phyloP scores from a whole-genome alignment of 2,888 invertebrate genomes.

The Lithophane ornitopus region DNA sequence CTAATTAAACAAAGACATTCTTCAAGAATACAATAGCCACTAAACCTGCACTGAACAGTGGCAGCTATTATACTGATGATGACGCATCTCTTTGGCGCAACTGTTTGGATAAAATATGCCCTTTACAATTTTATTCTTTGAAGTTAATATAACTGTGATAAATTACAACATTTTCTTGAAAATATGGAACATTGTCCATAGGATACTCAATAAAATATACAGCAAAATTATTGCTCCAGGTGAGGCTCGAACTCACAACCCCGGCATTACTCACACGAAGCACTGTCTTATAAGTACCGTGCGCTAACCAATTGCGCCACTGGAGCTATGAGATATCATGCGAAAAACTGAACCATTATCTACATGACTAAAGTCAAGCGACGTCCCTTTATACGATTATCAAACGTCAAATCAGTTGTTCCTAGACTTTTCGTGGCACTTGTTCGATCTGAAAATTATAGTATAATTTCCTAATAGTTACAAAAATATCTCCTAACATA shows the following conservation, averaged over 20 bases:
- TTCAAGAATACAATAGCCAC: background rate
- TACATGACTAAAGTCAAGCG: slow-evolving; percentile 77
- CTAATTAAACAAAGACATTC: no score
- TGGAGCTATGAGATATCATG: slow-evolving; percentile 92
- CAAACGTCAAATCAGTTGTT: slow-evolving; percentile 75
- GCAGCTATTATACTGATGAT: background rate
- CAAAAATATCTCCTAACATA: background rate
- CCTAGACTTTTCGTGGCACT: slow-evolving; percentile 63
- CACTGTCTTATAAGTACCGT: slow-evolving; percentile 99
- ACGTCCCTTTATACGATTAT: slow-evolving; percentile 77
- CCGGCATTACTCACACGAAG: slow-evolving; percentile 97
- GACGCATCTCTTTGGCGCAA: background rate
- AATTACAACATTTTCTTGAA: background rate
- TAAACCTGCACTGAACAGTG: background rate
- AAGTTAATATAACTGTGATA: background rate
- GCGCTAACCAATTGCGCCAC: slow-evolving; percentile 99
- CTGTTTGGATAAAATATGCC: background rate
- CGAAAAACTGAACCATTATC: slow-evolving; percentile 75
- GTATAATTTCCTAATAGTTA: slow-evolving; percentile 31
- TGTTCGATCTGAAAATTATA: slow-evolving; percentile 58
- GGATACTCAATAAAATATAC: background rate
- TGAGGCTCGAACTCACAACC: slow-evolving; percentile 99
- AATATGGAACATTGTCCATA: no score
- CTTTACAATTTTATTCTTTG: background rate
- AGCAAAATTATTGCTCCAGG: slow-evolving; percentile 95